Conservation (phyloP, 2,113 vertebrate genomes). For the Willisornis vidua region DNA sequence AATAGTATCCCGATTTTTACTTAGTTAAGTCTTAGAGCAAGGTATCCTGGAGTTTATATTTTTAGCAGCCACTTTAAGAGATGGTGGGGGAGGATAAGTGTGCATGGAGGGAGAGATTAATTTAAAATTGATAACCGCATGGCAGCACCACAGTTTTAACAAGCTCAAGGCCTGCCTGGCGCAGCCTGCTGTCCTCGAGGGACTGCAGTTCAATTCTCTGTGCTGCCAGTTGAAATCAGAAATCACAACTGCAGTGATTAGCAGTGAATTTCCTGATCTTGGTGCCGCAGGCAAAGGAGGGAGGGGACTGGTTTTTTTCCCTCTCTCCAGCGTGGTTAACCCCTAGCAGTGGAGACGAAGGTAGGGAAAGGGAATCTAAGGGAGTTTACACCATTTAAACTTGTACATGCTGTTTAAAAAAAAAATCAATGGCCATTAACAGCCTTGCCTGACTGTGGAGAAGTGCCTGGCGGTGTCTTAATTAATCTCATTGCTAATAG, state of each 20-base stretch:
- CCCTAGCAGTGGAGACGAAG: neutral
- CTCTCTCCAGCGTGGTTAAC: conserved; percentile 50
- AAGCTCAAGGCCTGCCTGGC: conserved; percentile 77
- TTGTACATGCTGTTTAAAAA: conserved; percentile 5
- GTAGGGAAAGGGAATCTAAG: neutral
- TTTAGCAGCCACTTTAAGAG: conserved; percentile 79
- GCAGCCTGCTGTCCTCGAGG: conserved; percentile 72
- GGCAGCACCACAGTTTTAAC: conserved; percentile 76
- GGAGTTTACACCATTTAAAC: conserved; percentile 19
- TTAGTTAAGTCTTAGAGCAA: conserved; percentile 73
- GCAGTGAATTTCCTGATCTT: conserved; percentile 81
- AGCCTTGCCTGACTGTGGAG: neutral
- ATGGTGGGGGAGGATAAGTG: conserved; percentile 54
- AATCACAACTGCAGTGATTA: conserved; percentile 84
- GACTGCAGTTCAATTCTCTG: conserved; percentile 78
- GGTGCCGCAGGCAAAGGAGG: conserved; percentile 65
- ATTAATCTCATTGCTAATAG: conserved; percentile 47
- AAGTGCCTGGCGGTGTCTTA: conserved; percentile 29
- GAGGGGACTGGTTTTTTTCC: conserved; percentile 20
- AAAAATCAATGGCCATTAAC: conserved; percentile 41
- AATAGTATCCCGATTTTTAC: conserved; percentile 61
- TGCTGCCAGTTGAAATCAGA: conserved; percentile 84
- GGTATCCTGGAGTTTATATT: conserved; percentile 77
- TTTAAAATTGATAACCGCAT: conserved; percentile 81
- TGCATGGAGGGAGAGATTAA: conserved; percentile 74